Percentiles rank a stretch among this genome's conserved stretches.
phyloP scores from a whole-genome alignment of 2,888 invertebrate species.

The Odontocerum albicorne region DNA sequence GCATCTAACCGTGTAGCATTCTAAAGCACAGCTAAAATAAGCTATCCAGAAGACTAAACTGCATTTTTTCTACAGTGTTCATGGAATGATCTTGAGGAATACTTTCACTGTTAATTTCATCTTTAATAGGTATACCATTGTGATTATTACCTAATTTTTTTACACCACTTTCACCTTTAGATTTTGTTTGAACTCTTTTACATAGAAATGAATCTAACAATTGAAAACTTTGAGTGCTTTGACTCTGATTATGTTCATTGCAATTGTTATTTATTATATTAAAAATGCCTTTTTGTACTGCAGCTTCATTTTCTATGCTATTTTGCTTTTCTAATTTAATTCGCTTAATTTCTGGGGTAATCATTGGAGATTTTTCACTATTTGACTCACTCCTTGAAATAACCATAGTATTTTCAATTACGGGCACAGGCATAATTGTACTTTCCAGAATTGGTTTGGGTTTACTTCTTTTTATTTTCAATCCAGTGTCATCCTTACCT shows the following conservation, averaged over 20 bases:
- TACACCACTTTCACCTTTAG: background rate
- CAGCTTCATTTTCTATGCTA: too few species aligned
- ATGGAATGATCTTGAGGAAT: constrained; percentile 5
- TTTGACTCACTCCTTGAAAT: too few species aligned
- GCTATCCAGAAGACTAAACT: constrained; percentile 5
- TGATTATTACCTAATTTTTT: background rate
- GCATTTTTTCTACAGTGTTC: constrained; percentile 1
- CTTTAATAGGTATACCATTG: background rate
- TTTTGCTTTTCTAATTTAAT: too few species aligned
- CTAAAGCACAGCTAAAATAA: too few species aligned
- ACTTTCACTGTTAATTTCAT: background rate
- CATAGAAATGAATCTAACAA: constrained; percentile 11
- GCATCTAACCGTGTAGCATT: too few species aligned
- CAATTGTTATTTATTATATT: too few species aligned
- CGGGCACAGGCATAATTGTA: too few species aligned
- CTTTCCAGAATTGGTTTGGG: too few species aligned
- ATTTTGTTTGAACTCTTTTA: background rate
- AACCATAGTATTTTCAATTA: too few species aligned
- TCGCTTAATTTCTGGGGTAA: too few species aligned
- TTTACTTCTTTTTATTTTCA: constrained; percentile 43
- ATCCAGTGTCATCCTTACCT: constrained; percentile 31
- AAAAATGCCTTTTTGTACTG: too few species aligned
- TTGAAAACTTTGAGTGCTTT: background rate
- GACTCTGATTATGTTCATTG: background rate
- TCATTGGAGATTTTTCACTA: too few species aligned